A percentile compares a stretch with the other conserved stretches of the same genome.
These are phyloP conservation scores for Sandelia bainsii DNA, from an alignment of 2,797 vertebrate species.

Conservation along the genomic window DNA sequence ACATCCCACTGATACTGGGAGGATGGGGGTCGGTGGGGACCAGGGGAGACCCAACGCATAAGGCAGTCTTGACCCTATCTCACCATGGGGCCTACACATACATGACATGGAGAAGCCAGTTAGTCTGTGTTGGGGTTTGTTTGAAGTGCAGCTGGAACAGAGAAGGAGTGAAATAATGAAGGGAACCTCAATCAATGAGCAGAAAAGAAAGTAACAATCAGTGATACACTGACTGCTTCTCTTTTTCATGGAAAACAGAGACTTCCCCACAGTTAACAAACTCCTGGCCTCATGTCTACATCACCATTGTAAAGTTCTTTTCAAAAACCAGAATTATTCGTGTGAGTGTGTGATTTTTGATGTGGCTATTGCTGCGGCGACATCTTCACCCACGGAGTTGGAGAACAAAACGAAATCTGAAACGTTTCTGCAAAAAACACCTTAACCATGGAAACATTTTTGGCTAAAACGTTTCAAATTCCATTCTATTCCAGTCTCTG, in stretches of 20 bases:
- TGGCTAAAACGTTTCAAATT: slow-evolving; percentile 91
- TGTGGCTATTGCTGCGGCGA: slow-evolving; percentile 4
- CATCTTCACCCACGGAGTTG: slow-evolving; percentile 59
- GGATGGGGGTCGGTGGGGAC: slow-evolving; percentile 69
- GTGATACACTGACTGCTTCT: neutral
- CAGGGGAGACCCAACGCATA: slow-evolving; percentile 73
- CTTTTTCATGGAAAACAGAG: neutral
- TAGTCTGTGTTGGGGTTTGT: neutral
- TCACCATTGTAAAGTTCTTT: neutral
- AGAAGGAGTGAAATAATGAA: neutral
- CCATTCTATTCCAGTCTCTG: slow-evolving; percentile 85
- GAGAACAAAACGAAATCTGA: slow-evolving; percentile 89
- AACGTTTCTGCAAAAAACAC: slow-evolving; percentile 93
- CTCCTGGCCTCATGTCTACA: neutral
- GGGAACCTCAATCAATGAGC: neutral
- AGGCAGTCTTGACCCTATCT: slow-evolving; percentile 54
- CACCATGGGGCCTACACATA: slow-evolving; percentile 59
- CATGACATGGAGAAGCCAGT: neutral
- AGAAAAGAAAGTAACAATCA: neutral
- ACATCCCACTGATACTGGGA: slow-evolving; percentile 87
- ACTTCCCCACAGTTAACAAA: neutral
- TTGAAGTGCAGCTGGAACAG: neutral
- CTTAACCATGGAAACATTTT: slow-evolving; percentile 88
- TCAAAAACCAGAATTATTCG: neutral
- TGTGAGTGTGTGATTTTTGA: neutral